Percentiles rank a stretch among this genome's conserved stretches.
phyloP scores from a whole-genome alignment of 2,797 vertebrate genomes.

The Hyperoplus lanceolatus region DNA sequence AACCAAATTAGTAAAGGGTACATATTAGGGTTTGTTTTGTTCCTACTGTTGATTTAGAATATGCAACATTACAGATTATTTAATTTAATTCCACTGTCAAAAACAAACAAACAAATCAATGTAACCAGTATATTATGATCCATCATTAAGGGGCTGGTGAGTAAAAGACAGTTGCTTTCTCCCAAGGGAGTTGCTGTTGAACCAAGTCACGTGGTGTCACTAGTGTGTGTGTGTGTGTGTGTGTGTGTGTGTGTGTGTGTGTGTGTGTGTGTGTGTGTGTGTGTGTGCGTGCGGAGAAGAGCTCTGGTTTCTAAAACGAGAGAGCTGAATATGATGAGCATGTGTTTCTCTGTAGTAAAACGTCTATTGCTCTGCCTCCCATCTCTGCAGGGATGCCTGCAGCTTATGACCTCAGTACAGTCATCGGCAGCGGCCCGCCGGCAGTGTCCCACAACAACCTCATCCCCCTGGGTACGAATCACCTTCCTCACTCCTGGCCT shows the following conservation, averaged over 20 bases:
- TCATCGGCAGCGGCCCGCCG: constrained; percentile 89
- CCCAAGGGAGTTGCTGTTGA: not conserved
- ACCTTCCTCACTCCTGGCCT: constrained; percentile 10
- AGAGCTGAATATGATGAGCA: not conserved
- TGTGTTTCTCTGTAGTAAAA: not conserved
- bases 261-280: too few relatives aligned
- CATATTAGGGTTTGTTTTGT: not conserved
- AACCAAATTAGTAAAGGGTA: too few relatives aligned
- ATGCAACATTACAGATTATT: not conserved
- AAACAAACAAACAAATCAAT: not conserved
- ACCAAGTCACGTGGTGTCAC: not conserved
- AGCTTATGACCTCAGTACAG: constrained; percentile 96
- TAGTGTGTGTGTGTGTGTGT: not conserved
- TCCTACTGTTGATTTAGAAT: not conserved
- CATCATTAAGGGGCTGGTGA: not conserved
- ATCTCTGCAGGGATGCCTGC: constrained; percentile 90
- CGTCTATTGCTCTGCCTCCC: constrained; percentile 23
- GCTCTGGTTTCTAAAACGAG: not conserved
- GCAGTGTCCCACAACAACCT: constrained; percentile 95
- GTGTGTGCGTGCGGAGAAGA: not conserved
- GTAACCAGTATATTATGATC: not conserved
- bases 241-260: too few relatives aligned
- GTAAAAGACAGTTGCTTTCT: not conserved
- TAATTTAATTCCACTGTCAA: not conserved
- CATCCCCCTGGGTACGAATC: constrained; percentile 92